phyloP scores from a whole-genome alignment of 2,888 invertebrate species.

The Mylabris sibirica region DNA sequence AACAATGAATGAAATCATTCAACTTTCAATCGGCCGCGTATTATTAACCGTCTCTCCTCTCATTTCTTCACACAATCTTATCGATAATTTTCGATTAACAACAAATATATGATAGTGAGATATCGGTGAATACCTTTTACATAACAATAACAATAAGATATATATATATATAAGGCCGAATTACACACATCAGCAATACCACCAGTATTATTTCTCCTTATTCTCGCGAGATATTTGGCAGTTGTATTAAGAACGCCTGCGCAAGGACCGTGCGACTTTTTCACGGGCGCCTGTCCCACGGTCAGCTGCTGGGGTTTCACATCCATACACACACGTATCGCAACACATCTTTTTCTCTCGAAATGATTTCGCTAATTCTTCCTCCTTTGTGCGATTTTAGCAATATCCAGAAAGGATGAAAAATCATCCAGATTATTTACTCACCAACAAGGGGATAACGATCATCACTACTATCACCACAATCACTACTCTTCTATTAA shows the following conservation, averaged over 20 bases:
- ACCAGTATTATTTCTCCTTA: background rate
- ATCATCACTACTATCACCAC: no score
- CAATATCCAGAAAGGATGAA: no score
- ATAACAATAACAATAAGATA: no score
- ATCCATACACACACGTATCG: background rate
- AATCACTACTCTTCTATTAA: background rate
- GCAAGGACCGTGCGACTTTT: conserved; percentile 73
- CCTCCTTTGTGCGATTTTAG: background rate
- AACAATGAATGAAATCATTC: conserved; percentile 4
- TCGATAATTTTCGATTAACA: background rate
- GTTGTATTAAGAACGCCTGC: conserved; percentile 52
- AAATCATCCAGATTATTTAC: no score
- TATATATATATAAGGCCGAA: no score
- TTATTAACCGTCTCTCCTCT: background rate
- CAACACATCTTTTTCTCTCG: background rate
- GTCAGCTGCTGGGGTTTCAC: conserved; percentile 58
- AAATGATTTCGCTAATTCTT: no score
- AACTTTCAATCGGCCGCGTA: background rate
- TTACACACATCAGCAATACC: background rate
- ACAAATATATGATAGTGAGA: background rate
- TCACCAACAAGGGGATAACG: background rate
- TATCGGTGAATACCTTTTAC: background rate
- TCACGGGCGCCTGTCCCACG: conserved; percentile 69
- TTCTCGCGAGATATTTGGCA: conserved; percentile 50
- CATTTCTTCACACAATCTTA: background rate